A percentile compares a stretch with the other conserved stretches of the same genome.
phyloP scores from a whole-genome alignment of 64 coral and sea anemone genomes.

The Dendronephthya gigantea region DNA sequence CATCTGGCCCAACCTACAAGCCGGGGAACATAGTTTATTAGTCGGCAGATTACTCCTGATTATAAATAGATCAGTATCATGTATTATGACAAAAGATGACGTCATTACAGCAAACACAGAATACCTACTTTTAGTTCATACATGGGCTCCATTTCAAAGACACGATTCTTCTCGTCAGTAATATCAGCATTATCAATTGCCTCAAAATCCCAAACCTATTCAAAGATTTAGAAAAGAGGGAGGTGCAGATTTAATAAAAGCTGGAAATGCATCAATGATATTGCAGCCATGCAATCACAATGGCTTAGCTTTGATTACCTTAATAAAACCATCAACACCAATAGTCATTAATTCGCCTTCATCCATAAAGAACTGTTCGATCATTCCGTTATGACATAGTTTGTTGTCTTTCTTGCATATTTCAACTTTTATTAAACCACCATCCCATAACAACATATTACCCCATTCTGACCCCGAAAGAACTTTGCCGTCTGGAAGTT shows the following conservation, averaged over 20 bases:
- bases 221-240: background rate
- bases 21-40: background rate
- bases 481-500: conserved; percentile 95
- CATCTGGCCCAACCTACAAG: conserved; percentile 86
- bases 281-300: no score
- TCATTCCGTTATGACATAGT: conserved; percentile 92
- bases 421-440: conserved; percentile 93
- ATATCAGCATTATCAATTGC: conserved; percentile 95
- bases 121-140: conserved; percentile 87
- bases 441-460: conserved; percentile 97
- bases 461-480: conserved; percentile 98
- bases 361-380: conserved; percentile 98
- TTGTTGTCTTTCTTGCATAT: conserved; percentile 98
- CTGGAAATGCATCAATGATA: no score
- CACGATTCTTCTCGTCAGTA: conserved; percentile 53
- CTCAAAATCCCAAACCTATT: conserved; percentile 94
- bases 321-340: conserved; percentile 88
- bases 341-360: conserved; percentile 96
- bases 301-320: no score
- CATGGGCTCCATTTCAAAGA: conserved; percentile 99
- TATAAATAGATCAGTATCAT: no score
- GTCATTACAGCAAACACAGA: no score
- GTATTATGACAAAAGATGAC: no score
- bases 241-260: no score
- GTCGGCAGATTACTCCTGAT: no score